Percentiles rank a stretch among this genome's conserved stretches.
phyloP scores from a whole-genome alignment of 2,797 vertebrate genomes.

The Clamator glandarius region DNA sequence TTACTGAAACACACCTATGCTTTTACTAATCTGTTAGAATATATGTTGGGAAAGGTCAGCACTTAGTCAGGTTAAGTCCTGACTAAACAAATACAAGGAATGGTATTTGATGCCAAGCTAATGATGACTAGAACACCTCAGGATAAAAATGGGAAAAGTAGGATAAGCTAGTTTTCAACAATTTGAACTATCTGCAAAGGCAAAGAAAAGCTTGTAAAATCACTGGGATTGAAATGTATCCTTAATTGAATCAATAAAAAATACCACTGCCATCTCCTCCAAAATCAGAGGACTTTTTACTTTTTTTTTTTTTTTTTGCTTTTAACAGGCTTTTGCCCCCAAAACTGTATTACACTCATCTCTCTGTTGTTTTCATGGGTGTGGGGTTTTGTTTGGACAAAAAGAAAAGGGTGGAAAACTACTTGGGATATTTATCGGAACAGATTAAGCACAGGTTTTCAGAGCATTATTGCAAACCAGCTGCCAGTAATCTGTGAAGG shows the following conservation, averaged over 20 bases:
- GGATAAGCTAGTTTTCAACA: background rate
- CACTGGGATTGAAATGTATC: background rate
- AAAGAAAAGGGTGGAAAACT: too few relatives aligned
- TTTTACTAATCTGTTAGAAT: background rate
- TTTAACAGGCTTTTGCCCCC: too few relatives aligned
- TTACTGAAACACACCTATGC: background rate
- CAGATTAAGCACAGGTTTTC: too few relatives aligned
- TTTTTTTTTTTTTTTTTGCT: too few relatives aligned
- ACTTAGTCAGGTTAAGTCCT: background rate
- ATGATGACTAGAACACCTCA: background rate
- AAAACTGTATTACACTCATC: too few relatives aligned
- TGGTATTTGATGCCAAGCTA: background rate
- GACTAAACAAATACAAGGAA: background rate
- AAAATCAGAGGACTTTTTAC: too few relatives aligned
- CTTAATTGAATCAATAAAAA: background rate
- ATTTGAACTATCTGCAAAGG: background rate
- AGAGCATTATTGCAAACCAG: too few relatives aligned
- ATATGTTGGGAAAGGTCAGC: background rate
- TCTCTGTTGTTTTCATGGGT: too few relatives aligned
- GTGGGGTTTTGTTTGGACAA: too few relatives aligned
- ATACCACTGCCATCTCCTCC: background rate
- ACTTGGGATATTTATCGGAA: too few relatives aligned
- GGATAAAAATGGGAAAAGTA: background rate
- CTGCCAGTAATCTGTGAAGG: too few relatives aligned
- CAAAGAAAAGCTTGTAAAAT: fast-evolving